A percentile compares a stretch with the other conserved stretches of the same genome.
Evolutionary conservation across 1,140 invertebrate genomes (phyloP).

Genomic region (Paracyclopina nana): DNA sequence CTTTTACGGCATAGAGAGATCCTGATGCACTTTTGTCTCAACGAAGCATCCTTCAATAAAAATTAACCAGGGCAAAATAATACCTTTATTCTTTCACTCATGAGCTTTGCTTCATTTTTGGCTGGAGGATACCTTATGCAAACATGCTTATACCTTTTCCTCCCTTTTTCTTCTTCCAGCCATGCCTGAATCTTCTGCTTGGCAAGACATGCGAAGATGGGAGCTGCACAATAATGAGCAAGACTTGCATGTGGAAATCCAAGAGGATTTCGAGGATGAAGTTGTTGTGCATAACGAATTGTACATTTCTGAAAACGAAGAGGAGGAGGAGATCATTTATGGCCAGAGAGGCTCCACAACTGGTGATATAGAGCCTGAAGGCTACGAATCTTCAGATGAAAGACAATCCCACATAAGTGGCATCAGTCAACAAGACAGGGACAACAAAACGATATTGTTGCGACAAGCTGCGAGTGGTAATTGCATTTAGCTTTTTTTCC

Average conservation of each 20-base stretch:
- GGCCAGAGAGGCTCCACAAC: not conserved
- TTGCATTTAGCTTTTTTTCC: too few relatives aligned
- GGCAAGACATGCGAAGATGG: not conserved
- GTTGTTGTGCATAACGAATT: not conserved
- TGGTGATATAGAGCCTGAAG: not conserved
- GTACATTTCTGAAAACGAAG: constrained; percentile 1
- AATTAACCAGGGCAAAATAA: not conserved
- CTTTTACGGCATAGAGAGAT: not conserved
- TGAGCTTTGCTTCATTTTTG: not conserved
- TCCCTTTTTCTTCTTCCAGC: not conserved
- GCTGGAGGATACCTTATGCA: not conserved
- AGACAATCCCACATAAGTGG: not conserved
- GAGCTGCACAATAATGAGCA: not conserved
- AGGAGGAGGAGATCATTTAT: not conserved
- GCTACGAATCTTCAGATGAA: not conserved
- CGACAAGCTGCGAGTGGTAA: too few relatives aligned
- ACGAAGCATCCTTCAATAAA: too few relatives aligned
- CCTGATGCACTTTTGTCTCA: not conserved
- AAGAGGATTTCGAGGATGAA: not conserved
- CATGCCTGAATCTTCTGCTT: not conserved
- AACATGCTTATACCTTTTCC: not conserved
- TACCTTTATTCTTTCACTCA: not conserved
- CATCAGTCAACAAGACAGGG: too few relatives aligned
- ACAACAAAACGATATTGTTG: too few relatives aligned
- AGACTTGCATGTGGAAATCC: not conserved